phyloP scores from a whole-genome alignment of 2,113 vertebrate species.

The Engraulis encrasicolus region DNA sequence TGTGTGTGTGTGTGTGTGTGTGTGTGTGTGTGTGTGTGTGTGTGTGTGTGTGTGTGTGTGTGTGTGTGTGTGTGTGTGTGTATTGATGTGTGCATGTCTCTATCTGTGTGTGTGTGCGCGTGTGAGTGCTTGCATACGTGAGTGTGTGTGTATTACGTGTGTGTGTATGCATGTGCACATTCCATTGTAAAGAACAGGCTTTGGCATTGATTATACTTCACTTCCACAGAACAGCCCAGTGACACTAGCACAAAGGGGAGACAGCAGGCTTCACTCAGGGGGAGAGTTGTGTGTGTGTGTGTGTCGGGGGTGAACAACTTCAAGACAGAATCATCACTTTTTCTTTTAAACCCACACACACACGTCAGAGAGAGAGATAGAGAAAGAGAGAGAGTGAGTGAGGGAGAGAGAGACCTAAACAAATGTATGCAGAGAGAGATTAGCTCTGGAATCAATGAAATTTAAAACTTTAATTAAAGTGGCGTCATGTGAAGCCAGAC shows the following conservation, averaged over 20 bases:
- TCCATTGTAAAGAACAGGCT: constrained; percentile 10
- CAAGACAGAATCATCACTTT: no score
- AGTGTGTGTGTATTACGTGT: constrained; percentile 6
- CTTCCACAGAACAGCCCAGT: background rate
- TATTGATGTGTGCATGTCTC: no score
- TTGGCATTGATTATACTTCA: background rate
- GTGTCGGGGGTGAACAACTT: no score
- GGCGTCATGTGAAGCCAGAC: no score
- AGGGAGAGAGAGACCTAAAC: background rate
- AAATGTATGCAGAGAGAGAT: no score
- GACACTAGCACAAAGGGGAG: background rate
- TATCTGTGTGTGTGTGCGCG: no score
- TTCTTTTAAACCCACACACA: no score
- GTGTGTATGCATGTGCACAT: background rate
- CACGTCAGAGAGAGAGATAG: constrained; percentile 22
- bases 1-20: background rate
- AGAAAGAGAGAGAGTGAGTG: background rate
- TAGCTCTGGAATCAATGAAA: no score
- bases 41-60: background rate
- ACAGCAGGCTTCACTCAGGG: background rate
- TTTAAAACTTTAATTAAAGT: no score
- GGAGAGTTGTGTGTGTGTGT: no score
- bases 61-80: background rate
- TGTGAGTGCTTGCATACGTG: background rate
- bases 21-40: background rate